Evolutionary conservation across 2,888 invertebrate species (phyloP), one percentile per base, ranked within the genome.

Genomic region (Gandaritis pyraliata): DNA sequence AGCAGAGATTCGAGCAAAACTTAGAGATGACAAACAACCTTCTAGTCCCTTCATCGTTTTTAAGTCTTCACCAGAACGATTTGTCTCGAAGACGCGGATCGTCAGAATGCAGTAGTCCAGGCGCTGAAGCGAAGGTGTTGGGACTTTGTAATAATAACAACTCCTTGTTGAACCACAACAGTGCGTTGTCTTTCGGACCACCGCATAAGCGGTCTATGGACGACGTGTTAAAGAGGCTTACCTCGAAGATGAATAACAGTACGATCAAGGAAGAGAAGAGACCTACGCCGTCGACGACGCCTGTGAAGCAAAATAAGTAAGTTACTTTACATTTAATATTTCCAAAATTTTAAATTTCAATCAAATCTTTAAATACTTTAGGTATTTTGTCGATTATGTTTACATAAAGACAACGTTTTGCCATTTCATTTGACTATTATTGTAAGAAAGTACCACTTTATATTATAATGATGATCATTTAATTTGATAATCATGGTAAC

Each of bases 141-240:
- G 94, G 94, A 73, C 93, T 94, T 68, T 93, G 94, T 79, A 94
- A 94, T 77, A 94, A 94, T 74, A 95, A 94, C 81, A 94, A 93
- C 85, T 94, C 94, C 79, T 86, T 94, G 83, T 88, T 93, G 80
- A 94, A 94, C 78, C 94, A 94, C 74, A 94, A 94, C 78, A 92
- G 90, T 66, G 92, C 93, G 67, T 80, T 91, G 76, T 86, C 91
- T 45, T 76, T 92, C 10, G 86, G 83, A 7, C 83, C 93, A 61
- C 94, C 94, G 64, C 93, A 94, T 73, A 96, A 96, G 88, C 93
- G 96, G 86, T 96, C 97, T 65, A 97, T 98, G 97, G 97, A 98
- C 92, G 97, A 97, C 92, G 97, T 98, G 47, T 93, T 97, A 56
- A 96, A 97, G 88, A 94, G 96, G 85, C 93, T 96, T 74, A 97